Percentiles rank a stretch among this genome's conserved stretches.
phyloP scores from a whole-genome alignment of 92 coral and sea anemone species.

The Isaurus tuberculatus region DNA sequence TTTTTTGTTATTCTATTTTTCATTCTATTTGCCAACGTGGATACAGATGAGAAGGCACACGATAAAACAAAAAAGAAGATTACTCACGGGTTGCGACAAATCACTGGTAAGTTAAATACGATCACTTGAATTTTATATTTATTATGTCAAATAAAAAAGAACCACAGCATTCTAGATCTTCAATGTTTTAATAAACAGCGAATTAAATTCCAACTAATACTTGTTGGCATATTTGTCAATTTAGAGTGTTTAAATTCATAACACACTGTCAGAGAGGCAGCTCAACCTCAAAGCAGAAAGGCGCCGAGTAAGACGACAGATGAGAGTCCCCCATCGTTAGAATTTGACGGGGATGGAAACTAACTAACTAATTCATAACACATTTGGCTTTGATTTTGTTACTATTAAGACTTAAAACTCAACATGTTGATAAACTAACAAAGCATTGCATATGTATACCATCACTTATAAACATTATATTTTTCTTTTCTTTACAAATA shows the following conservation, averaged over 20 bases:
- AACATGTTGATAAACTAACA: too few species aligned
- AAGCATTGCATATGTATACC: too few species aligned
- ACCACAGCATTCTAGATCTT: neutral
- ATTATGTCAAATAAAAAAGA: neutral
- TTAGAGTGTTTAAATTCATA: neutral
- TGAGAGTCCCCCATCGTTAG: too few species aligned
- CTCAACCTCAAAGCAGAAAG: too few species aligned
- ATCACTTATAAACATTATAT: too few species aligned
- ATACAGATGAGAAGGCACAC: neutral
- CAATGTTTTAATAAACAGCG: neutral
- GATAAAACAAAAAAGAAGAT: neutral
- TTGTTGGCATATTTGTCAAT: constrained; percentile 4
- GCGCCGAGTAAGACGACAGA: too few species aligned
- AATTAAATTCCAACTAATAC: neutral
- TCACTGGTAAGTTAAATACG: constrained; percentile 26
- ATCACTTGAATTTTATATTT: neutral
- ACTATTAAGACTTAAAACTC: too few species aligned
- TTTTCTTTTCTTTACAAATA: too few species aligned
- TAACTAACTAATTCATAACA: too few species aligned
- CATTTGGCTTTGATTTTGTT: too few species aligned
- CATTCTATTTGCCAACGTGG: neutral
- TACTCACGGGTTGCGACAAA: neutral
- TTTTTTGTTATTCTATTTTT: constrained; percentile 4
- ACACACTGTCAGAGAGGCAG: too few species aligned
- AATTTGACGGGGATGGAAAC: too few species aligned